Evolutionary conservation across 2,113 vertebrate species (phyloP).

Genomic region (Serinus canaria): DNA sequence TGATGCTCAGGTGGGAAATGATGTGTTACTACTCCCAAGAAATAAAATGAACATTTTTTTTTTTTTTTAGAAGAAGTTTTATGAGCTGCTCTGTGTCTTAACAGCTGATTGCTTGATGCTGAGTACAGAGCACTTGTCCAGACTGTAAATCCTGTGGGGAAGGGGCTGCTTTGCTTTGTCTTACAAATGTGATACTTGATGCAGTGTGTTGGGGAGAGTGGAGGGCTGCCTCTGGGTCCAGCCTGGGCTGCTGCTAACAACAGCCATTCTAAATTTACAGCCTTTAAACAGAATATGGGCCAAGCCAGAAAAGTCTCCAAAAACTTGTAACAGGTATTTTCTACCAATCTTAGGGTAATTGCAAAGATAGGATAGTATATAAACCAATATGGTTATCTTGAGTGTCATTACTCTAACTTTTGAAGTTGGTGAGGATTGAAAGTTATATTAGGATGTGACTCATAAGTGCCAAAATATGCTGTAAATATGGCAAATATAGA

Average conservation of each 20-base stretch:
- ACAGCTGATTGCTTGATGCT: background rate
- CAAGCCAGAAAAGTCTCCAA: background rate
- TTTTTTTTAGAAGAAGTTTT: background rate
- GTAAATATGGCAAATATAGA: background rate
- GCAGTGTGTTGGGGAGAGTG: background rate
- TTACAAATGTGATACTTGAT: background rate
- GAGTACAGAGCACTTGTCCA: background rate
- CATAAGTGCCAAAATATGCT: rapidly evolving
- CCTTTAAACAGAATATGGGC: background rate
- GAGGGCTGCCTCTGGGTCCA: background rate
- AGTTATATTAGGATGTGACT: background rate
- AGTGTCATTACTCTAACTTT: background rate
- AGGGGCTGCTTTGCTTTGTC: background rate
- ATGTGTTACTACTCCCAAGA: background rate
- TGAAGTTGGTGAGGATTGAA: background rate
- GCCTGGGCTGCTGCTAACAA: background rate
- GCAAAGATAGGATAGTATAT: background rate
- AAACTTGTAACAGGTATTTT: background rate
- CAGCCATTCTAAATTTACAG: background rate
- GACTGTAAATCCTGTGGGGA: background rate
- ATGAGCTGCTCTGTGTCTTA: background rate
- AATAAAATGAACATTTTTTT: background rate
- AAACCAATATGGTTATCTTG: background rate
- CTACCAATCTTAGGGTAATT: background rate
- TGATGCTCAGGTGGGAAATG: constrained; percentile 29